Percentiles rank a stretch among this genome's conserved stretches.
These are phyloP conservation scores for Pseudocheirus occidentalis DNA, from an alignment of 2,797 vertebrate species.

Conservation along the genomic window DNA sequence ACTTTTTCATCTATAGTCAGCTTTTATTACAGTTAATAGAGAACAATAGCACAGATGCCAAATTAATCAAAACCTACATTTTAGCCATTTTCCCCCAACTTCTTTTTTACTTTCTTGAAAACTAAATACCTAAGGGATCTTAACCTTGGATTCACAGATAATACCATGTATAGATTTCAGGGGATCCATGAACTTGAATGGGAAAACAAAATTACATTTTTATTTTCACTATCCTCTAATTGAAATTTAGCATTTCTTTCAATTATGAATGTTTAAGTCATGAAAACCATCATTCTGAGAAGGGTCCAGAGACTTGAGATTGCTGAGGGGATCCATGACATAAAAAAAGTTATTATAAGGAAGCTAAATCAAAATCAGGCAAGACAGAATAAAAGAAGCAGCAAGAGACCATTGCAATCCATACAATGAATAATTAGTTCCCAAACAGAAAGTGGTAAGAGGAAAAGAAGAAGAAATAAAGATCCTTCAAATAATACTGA, in stretches of 20 bases:
- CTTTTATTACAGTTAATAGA: background rate
- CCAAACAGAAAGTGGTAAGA: background rate
- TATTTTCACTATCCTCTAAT: background rate
- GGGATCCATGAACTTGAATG: background rate
- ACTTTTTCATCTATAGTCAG: background rate
- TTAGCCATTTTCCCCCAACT: background rate
- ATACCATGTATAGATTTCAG: background rate
- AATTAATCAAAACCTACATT: background rate
- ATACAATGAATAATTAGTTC: background rate
- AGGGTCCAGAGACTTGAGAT: background rate
- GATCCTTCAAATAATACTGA: background rate
- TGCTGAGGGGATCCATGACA: background rate
- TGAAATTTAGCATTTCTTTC: background rate
- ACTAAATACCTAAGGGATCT: background rate
- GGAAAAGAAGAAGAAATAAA: background rate
- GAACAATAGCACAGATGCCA: background rate
- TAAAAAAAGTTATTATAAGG: background rate
- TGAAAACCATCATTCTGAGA: background rate
- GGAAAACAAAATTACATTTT: background rate
- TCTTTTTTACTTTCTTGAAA: background rate
- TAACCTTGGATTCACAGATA: background rate
- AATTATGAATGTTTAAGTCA: background rate
- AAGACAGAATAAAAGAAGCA: background rate
- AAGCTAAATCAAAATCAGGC: background rate
- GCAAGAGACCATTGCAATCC: background rate